Conservation (phyloP, 2,888 invertebrate species). For the Cyclophora punctaria region DNA sequence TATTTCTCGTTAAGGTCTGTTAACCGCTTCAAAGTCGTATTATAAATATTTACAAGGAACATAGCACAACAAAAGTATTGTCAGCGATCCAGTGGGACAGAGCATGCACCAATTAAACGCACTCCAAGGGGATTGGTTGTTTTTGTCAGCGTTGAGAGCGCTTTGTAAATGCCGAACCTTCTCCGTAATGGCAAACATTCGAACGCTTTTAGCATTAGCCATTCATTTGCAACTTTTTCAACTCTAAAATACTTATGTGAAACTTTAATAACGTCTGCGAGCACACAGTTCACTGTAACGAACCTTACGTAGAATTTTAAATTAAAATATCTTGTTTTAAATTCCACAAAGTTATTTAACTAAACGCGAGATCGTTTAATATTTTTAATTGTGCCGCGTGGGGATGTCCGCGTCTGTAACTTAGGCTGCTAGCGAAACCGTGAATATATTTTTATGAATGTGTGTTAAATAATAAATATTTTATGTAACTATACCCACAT, state of each 20-base stretch:
- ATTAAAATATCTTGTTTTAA: constrained; percentile 1
- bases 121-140: constrained; percentile 44
- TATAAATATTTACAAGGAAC: constrained; percentile 1
- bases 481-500: constrained; percentile 12
- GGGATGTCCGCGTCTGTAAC: no score
- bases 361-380: no score
- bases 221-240: constrained; percentile 46
- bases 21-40: not conserved
- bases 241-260: constrained; percentile 33
- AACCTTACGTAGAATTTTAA: constrained; percentile 9
- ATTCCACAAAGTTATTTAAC: no score
- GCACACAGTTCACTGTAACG: constrained; percentile 7
- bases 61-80: constrained; percentile 7
- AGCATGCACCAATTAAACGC: constrained; percentile 50
- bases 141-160: constrained; percentile 44
- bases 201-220: constrained; percentile 37
- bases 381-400: no score
- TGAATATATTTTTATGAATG: no score
- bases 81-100: constrained; percentile 22
- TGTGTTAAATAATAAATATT: not conserved
- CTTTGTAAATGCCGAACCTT: constrained; percentile 57
- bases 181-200: constrained; percentile 50
- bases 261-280: constrained; percentile 24
- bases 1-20: no score
- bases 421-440: no score